Base-by-base conservation (phyloP, 2,797 vertebrate genomes). In the Lagorchestes hirsutus region DNA sequence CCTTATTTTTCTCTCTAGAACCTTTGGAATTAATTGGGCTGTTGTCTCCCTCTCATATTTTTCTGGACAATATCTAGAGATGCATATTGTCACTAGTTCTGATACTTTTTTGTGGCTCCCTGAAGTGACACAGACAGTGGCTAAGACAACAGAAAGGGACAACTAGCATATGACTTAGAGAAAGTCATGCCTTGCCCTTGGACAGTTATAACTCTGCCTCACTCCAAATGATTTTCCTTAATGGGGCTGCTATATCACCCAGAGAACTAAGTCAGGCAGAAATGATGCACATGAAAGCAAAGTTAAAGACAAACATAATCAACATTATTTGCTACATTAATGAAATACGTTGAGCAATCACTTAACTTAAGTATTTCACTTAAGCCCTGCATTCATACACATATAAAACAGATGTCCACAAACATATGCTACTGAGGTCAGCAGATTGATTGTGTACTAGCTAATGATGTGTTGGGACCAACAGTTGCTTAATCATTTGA, bases 341-440 rank as follows among this genome's bases (percentile, higher is more conserved):
- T 87, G 92, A 93, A 96, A 92, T 95, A 74, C 50, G 91, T 3
- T n/a, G 1, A 90, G 28, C 10, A 92, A 92, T 58, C 40, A 92
- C 58, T 93, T 87, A 91, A 93, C 50, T 94, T 6, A 54, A 54
- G 12, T 4, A 82, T 67, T 0, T 31, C n/a, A 54, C 52, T 3
- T 82, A 27, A 55, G 1, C 14, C 6, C 4, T 54, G 16, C 12
- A 96, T 8, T 9, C 16, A 54, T 8, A 55, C 34, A 93, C 0
- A 94, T 12, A 92, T 67, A 22, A 40, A 82, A 82, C 67, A 82
- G n/a, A 40, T 82, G n/a, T 40, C 92, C 91, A 91, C 14, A 95
- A 95, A 97, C 92, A 94, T 95, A 54, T 54, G 67, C 1, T 91
- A 34, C 11, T 50, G 90, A 87, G 46, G 10, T 54, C 28, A 92